Conservation (phyloP, 2,113 vertebrate genomes). For the Clarias magur region DNA sequence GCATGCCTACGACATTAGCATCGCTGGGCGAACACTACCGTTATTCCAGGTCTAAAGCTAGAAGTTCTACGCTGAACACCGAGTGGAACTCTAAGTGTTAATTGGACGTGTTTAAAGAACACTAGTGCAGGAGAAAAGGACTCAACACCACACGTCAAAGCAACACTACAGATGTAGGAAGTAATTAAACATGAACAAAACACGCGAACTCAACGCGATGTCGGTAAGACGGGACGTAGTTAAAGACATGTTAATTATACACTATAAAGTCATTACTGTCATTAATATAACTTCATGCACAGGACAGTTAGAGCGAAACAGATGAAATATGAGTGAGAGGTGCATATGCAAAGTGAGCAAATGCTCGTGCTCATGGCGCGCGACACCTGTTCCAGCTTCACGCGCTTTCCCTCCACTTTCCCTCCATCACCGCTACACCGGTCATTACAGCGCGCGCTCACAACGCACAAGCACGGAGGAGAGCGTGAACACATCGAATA, state of each 20-base stretch:
- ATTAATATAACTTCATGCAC: no score
- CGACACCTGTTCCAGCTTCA: neutral
- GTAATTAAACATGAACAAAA: neutral
- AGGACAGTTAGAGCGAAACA: no score
- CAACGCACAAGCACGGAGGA: neutral
- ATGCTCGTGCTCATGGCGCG: neutral
- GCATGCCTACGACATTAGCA: neutral
- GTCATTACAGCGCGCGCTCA: neutral
- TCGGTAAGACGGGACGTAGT: neutral
- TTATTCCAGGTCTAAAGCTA: neutral
- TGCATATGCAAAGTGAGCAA: neutral
- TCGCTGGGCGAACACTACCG: neutral
- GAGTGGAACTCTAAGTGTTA: no score
- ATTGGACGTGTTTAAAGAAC: no score
- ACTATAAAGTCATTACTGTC: no score
- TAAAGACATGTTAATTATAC: neutral
- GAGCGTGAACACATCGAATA: neutral
- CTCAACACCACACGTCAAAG: neutral
- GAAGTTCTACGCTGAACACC: no score
- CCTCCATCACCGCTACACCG: neutral
- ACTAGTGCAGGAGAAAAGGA: neutral
- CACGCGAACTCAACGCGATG: neutral
- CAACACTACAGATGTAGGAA: neutral
- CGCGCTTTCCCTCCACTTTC: slow-evolving; percentile 5
- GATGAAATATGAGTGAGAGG: neutral